These are phyloP conservation scores for Lacerta bilineata DNA, from an alignment of 2,797 vertebrate species.

Conservation along the genomic window DNA sequence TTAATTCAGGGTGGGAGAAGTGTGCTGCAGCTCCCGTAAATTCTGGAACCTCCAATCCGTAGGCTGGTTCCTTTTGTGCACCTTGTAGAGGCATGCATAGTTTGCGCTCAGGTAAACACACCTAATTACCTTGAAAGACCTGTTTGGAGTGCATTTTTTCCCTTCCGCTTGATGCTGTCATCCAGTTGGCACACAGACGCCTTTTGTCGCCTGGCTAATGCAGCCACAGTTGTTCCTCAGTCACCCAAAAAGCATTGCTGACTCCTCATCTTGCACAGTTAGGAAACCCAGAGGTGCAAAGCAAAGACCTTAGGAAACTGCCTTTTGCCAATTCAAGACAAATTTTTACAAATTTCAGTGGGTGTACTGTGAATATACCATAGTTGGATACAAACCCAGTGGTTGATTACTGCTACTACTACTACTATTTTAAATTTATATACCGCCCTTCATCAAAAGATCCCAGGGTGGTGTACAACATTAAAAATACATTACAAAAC, in stretches of 20 bases:
- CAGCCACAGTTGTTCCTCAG: not conserved
- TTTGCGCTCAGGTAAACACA: slow-evolving; percentile 48
- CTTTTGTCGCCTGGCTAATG: not conserved
- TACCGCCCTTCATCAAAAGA: too few species aligned
- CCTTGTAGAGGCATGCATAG: slow-evolving; percentile 59
- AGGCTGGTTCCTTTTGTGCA: slow-evolving; percentile 4
- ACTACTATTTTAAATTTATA: too few species aligned
- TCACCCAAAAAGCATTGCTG: slow-evolving; percentile 12
- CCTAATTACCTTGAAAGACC: slow-evolving; percentile 69
- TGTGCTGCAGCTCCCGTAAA: not conserved
- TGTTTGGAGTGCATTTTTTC: slow-evolving; percentile 49
- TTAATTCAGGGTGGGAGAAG: not conserved
- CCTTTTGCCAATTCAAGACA: not conserved
- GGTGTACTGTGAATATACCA: too few species aligned
- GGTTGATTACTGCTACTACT: too few species aligned
- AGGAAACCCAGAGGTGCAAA: not conserved
- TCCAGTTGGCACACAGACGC: not conserved
- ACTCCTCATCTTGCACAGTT: fast-evolving
- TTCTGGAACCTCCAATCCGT: not conserved
- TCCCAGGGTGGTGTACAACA: too few species aligned
- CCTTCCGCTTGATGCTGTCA: slow-evolving; percentile 25
- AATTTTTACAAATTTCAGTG: too few species aligned
- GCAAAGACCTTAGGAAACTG: not conserved
- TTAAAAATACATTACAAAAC: too few species aligned
- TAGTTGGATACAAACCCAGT: too few species aligned